A percentile compares a stretch with the other conserved stretches of the same genome.
phyloP scores from a whole-genome alignment of 2,888 invertebrate species.

The Parnassius orleans region DNA sequence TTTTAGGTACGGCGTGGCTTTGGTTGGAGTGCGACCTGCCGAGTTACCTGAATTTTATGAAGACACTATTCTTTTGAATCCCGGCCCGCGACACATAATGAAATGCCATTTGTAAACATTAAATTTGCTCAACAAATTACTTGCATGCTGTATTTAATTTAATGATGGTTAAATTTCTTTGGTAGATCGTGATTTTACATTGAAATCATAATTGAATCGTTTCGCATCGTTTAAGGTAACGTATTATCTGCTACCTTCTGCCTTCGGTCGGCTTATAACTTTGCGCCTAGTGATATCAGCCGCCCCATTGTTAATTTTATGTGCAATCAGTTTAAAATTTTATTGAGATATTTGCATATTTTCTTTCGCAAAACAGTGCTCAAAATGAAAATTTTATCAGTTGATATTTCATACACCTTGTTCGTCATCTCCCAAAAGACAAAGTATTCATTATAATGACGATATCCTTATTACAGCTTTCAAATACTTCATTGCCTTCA shows the following conservation, averaged over 20 bases:
- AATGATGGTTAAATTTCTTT: constrained; percentile 8
- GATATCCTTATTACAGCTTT: too few relatives aligned
- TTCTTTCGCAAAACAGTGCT: too few relatives aligned
- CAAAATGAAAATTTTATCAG: too few relatives aligned
- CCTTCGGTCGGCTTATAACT: constrained; percentile 9
- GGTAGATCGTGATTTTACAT: constrained; percentile 18
- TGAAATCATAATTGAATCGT: constrained; percentile 22
- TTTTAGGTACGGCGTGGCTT: constrained; percentile 94
- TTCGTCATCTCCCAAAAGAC: too few relatives aligned
- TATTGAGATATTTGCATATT: too few relatives aligned
- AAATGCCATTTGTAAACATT: constrained; percentile 65
- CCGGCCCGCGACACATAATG: constrained; percentile 98
- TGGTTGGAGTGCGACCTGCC: constrained; percentile 96
- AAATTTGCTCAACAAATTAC: not conserved
- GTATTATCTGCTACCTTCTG: not conserved
- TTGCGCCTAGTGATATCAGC: constrained; percentile 27
- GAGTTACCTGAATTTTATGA: constrained; percentile 97
- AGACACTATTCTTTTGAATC: constrained; percentile 97
- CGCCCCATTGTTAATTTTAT: constrained; percentile 12
- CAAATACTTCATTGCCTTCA: too few relatives aligned
- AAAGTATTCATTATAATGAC: too few relatives aligned
- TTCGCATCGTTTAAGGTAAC: constrained; percentile 20
- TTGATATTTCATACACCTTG: too few relatives aligned
- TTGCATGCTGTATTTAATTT: constrained; percentile 30
- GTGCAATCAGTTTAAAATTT: too few relatives aligned